Evolutionary conservation across 2,797 vertebrate species (phyloP).

Genomic region (Sebastes taczanowskii): DNA sequence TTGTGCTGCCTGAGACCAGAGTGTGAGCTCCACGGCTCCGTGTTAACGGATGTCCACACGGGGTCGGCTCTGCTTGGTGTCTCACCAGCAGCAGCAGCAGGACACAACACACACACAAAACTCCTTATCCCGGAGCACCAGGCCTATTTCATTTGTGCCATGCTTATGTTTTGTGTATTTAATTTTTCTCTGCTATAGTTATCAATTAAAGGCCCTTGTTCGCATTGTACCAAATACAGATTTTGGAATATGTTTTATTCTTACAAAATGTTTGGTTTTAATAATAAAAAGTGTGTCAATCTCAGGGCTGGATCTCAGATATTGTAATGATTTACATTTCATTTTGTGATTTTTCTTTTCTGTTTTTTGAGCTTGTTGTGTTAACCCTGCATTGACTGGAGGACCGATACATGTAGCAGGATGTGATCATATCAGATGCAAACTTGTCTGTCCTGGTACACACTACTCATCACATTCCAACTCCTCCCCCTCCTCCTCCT

Average conservation of each 20-base stretch:
- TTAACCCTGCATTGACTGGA: constrained; percentile 34
- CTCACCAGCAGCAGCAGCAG: no score
- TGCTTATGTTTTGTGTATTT: constrained; percentile 16
- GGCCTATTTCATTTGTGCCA: constrained; percentile 51
- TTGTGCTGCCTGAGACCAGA: background rate
- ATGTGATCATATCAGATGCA: constrained; percentile 15
- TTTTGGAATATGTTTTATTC: constrained; percentile 40
- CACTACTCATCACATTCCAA: constrained; percentile 68
- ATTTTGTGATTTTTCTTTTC: constrained; percentile 13
- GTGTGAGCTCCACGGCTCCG: background rate
- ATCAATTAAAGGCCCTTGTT: constrained; percentile 19
- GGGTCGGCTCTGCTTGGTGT: background rate
- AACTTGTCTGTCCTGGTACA: constrained; percentile 20
- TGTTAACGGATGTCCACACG: background rate
- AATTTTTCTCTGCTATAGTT: constrained; percentile 2
- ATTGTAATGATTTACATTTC: constrained; percentile 47
- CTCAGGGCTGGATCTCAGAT: constrained; percentile 82
- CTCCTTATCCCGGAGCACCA: background rate
- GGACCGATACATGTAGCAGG: constrained; percentile 41
- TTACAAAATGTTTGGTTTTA: constrained; percentile 38
- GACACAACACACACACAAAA: background rate
- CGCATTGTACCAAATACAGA: constrained; percentile 66
- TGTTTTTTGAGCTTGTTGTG: background rate
- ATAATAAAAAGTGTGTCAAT: constrained; percentile 58
- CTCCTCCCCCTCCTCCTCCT: background rate